Evolutionary conservation across 1,140 invertebrate species (phyloP), one percentile per base, ranked within the genome.

Genomic region (Dufourea novaeangliae): DNA sequence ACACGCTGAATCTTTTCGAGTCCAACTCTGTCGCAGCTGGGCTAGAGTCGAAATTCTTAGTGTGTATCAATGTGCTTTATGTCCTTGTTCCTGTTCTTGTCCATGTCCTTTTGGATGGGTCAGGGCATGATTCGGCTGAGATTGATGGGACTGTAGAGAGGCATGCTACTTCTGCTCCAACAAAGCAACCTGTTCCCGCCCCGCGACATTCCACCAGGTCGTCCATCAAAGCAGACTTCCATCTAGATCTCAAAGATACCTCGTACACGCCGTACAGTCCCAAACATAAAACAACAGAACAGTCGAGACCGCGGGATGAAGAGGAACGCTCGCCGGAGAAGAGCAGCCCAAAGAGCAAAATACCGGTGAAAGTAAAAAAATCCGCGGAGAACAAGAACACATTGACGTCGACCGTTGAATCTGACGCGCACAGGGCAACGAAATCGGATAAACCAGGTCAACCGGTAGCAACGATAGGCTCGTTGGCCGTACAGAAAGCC

Each of bases 31-130:
- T 84, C 86, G 76, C 85, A 89, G 87, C 85, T 90, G 88, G 90
- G 86, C 88, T 92, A 90, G 88, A 89, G 71, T 88, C 88, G 75
- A 87, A 84, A 89, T 90, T 89, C 87, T 92, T 91, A 91, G 92
- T 92, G 88, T 92, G 91, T 92, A 91, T 92, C 89, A 92, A 92
- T 92, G 91, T 92, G 91, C 91, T 92, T 92, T 92, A 92, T 92
- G 91, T 92, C 91, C 91, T 92, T 88, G 90, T 90, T 92, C 91
- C 91, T 92, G 91, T 92, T 91, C 88, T 92, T 91, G 91, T 92
- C 90, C 91, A 84, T 92, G 87, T 91, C 90, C 89, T 91, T 90
- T 92, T 92, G 91, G 91, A 91, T 92, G 91, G 91, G 87, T 92
- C 91, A 92, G 91, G 89, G 90, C 92, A 91, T 92, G 92, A 92